These are phyloP conservation scores for Tragulus kanchil DNA, from an alignment of 2,113 vertebrate species.

Conservation along the genomic window DNA sequence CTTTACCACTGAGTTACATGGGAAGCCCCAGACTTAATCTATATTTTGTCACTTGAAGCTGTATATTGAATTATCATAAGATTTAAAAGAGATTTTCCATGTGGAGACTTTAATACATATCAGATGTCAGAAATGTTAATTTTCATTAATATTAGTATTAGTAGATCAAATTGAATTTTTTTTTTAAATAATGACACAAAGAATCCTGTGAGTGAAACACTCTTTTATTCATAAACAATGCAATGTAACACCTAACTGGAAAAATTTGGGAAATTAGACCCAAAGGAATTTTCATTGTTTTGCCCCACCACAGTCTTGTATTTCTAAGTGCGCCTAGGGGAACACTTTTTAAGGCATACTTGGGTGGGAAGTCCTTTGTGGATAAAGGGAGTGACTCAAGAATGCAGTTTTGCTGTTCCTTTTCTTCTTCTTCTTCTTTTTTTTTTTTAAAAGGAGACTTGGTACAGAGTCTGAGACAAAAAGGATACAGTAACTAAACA, in stretches of 20 bases:
- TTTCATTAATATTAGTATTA: constrained; percentile 23
- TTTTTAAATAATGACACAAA: not conserved
- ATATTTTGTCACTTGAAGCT: not conserved
- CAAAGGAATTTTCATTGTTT: constrained; percentile 40
- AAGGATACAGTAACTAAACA: constrained; percentile 65
- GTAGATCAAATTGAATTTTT: not conserved
- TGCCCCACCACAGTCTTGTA: not conserved
- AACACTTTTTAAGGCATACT: constrained; percentile 27
- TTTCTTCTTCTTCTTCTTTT: not conserved
- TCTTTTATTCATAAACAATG: constrained; percentile 13
- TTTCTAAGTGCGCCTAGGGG: constrained; percentile 42
- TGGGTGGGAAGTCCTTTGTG: constrained; percentile 48
- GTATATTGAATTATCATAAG: not conserved
- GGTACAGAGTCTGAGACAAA: constrained; percentile 34
- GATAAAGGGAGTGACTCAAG: constrained; percentile 49
- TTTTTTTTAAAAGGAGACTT: constrained; percentile 4
- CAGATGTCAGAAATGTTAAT: constrained; percentile 4
- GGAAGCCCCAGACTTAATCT: not conserved
- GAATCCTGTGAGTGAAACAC: not conserved
- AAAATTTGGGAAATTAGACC: constrained; percentile 38
- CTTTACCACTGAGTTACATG: not conserved
- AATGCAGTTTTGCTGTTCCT: constrained; percentile 47
- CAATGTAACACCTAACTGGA: not conserved
- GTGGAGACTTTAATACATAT: not conserved
- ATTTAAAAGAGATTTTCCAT: not conserved